Evolutionary conservation across 1,140 invertebrate genomes (phyloP).

Genomic region (Hydropsyche tenuis): DNA sequence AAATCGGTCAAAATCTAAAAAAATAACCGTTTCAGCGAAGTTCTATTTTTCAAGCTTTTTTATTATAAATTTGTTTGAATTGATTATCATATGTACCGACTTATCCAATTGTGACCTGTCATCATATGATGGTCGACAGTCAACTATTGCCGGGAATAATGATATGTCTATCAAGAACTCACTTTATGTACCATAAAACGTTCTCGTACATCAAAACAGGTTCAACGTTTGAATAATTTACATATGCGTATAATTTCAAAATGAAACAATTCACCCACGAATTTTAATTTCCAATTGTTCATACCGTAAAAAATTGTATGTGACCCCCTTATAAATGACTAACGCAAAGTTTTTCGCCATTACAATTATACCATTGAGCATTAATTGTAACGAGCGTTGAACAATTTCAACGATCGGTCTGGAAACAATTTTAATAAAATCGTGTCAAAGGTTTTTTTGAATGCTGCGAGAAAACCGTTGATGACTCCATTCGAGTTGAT

Average conservation of each 20-base stretch:
- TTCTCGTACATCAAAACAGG: slow-evolving; percentile 17
- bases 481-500: not conserved
- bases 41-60: too few species aligned
- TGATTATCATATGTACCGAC: not conserved
- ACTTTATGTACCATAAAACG: slow-evolving; percentile 31
- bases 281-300: too few species aligned
- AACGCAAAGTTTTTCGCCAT: too few species aligned
- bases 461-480: not conserved
- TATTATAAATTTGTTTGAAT: too few species aligned
- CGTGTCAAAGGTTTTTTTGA: slow-evolving; percentile 5
- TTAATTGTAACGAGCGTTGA: slow-evolving; percentile 10
- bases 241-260: not conserved
- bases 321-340: too few species aligned
- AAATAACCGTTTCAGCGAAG: too few species aligned
- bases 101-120: slow-evolving; percentile 35
- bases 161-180: slow-evolving; percentile 34
- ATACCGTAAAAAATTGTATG: too few species aligned
- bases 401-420: too few species aligned
- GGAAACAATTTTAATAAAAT: too few species aligned
- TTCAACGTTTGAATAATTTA: slow-evolving; percentile 28
- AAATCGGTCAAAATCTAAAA: too few species aligned
- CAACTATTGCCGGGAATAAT: slow-evolving; percentile 26
- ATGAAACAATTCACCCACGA: too few species aligned
- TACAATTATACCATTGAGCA: not conserved
- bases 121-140: slow-evolving; percentile 22